A percentile compares a stretch with the other conserved stretches of the same genome.
These are phyloP conservation scores for Platerodrilus igneus DNA, from an alignment of 2,888 invertebrate genomes.

Conservation along the genomic window DNA sequence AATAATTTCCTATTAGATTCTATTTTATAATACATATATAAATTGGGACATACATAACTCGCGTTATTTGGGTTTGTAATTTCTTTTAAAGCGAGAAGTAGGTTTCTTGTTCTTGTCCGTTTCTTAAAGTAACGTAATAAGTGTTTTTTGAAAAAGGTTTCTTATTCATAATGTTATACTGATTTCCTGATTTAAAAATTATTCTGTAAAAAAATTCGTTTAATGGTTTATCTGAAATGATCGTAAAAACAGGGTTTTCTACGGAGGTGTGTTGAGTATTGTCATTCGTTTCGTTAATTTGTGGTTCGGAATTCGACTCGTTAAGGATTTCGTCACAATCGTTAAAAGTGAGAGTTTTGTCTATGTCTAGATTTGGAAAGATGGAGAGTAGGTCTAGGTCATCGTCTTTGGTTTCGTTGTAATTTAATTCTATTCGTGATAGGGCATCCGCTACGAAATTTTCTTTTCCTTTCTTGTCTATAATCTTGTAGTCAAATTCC, in stretches of 20 bases:
- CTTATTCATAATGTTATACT: neutral
- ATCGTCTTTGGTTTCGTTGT: too few species aligned
- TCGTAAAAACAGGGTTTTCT: constrained; percentile 2
- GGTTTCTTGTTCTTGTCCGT: constrained; percentile 1
- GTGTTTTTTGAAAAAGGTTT: neutral
- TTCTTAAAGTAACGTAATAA: neutral
- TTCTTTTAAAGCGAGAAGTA: constrained; percentile 1
- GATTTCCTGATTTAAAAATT: too few species aligned
- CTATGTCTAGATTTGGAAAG: too few species aligned
- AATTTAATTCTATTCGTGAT: too few species aligned
- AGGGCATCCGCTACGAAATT: constrained; percentile 11
- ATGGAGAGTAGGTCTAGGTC: too few species aligned
- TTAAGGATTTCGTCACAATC: neutral
- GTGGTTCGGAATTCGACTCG: neutral
- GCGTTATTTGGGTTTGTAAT: constrained; percentile 9
- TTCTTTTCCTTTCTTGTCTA: constrained; percentile 11
- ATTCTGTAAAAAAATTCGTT: neutral
- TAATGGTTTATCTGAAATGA: constrained; percentile 7
- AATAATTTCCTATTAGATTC: too few species aligned
- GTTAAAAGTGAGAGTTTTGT: neutral
- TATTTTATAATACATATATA: too few species aligned
- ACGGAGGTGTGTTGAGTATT: neutral
- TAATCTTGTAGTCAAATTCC: constrained; percentile 8
- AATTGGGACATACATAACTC: too few species aligned
- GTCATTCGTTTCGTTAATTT: neutral